Conservation (phyloP, 2,113 vertebrate genomes). For the Puntigrus tetrazona region DNA sequence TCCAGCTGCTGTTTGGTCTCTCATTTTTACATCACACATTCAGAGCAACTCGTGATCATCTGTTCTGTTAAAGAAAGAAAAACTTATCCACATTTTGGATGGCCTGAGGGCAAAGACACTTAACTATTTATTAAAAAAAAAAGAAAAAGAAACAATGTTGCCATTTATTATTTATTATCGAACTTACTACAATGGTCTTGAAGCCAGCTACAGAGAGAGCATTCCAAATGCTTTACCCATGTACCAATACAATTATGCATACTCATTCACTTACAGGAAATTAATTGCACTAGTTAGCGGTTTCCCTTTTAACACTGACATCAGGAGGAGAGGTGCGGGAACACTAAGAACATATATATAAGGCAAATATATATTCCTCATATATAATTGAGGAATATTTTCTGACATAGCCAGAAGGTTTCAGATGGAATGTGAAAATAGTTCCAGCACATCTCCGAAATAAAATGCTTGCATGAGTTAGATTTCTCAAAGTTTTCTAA, state of each 20-base stretch:
- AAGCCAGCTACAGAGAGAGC: conserved; percentile 67
- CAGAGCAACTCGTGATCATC: no score
- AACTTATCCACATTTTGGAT: no score
- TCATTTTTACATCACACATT: no score
- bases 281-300: conserved; percentile 77
- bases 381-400: conserved; percentile 64
- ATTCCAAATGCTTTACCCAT: conserved; percentile 59
- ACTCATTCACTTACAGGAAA: conserved; percentile 69
- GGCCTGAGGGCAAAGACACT: no score
- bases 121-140: no score
- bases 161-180: conserved; percentile 78
- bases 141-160: conserved; percentile 58
- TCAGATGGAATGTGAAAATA: conserved; percentile 67
- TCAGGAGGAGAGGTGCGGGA: conserved; percentile 47
- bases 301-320: conserved; percentile 82
- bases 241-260: conserved; percentile 67
- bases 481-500: conserved; percentile 62
- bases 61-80: no score
- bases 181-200: conserved; percentile 62
- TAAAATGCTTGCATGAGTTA: conserved; percentile 46
- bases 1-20: no score
- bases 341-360: conserved; percentile 65
- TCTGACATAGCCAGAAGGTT: conserved; percentile 74
- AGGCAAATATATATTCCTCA: no score
- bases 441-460: conserved; percentile 16